Percentiles rank a stretch among this genome's conserved stretches.
Conservation (phyloP, 1,140 invertebrate genomes). For the Zaprionus capensis region DNA sequence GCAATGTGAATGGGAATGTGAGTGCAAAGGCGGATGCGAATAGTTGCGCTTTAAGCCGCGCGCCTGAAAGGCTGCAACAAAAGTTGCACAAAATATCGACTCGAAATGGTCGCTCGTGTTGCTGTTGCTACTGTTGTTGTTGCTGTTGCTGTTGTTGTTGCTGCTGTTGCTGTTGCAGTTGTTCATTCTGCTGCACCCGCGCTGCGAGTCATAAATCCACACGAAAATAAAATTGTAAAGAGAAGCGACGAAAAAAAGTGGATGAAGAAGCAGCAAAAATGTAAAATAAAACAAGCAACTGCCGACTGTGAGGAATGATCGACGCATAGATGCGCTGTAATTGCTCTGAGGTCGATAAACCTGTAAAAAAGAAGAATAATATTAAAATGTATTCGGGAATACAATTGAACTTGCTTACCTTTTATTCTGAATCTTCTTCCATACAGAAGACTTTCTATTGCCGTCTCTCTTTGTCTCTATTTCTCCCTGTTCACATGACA, state of each 20-base stretch:
- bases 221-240: constrained; percentile 27
- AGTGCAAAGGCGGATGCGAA: not conserved
- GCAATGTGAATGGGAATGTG: not conserved
- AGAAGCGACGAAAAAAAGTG: constrained; percentile 25
- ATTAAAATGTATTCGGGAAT: too few relatives aligned
- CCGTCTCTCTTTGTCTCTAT: too few relatives aligned
- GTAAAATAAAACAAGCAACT: constrained; percentile 44
- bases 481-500: too few relatives aligned
- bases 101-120: constrained; percentile 21
- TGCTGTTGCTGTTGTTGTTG: not conserved
- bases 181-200: constrained; percentile 9
- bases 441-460: too few relatives aligned
- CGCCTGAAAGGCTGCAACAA: constrained; percentile 18
- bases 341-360: not conserved
- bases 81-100: constrained; percentile 47
- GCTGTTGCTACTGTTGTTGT: not conserved
- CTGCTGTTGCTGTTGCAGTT: constrained; percentile 13
- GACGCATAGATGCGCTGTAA: constrained; percentile 31
- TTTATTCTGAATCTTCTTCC: too few relatives aligned
- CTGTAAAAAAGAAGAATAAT: not conserved
- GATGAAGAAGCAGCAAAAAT: constrained; percentile 41
- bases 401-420: too few relatives aligned
- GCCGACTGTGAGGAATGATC: not conserved
- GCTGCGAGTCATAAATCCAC: constrained; percentile 49
- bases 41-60: constrained; percentile 1